Evolutionary conservation across 2,888 invertebrate genomes (phyloP), one percentile per base, ranked within the genome.

Genomic region (Acholoe squamosa): DNA sequence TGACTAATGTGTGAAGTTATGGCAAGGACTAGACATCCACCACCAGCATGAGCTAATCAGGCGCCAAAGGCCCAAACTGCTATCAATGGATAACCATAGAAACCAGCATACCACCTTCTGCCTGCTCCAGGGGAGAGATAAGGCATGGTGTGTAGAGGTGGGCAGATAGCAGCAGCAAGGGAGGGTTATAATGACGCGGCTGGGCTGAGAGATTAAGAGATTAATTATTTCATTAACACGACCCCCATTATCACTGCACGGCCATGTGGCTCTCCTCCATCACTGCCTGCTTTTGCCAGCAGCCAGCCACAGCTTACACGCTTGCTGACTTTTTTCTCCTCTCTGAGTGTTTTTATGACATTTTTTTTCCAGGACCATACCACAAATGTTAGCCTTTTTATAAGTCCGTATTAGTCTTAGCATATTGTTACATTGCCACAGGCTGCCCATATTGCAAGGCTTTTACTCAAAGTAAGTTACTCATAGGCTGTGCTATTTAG

Each of bases 171-270:
- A 43, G 43, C 43, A 43, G 43, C 5, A 43, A 10, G 43, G 10
- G 5, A 10, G 43, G 43, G 10, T 43, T 7, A 43, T 43, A 10
- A 43, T 10, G 43, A 7, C 5, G 28, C 25, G 25, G 28, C n/a
- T 25, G 14, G 71, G 71, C 25, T 7, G 1, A 25, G 71, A 71
- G 71, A 71, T 71, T 71, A 71, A 25, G n/a, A 71, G 71, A 71
- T 71, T 71, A 71, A 71, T 71, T 71, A 71, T 71, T 71, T 71
- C 71, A 71, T 71, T 71, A 71, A 71, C 71, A 71, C 71, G 71
- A 71, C 71, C 71, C 71, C 31, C 28, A 71, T 28, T 71, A 71
- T 71, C 71, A 28, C 28, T 25, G 28, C 28, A 25, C 71, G 16
- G 16, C 71, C 71, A 71, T 71, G 71, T 28, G 25, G 28, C 14